Evolutionary conservation across 2,113 vertebrate species (phyloP), one percentile per base, ranked within the genome.

Genomic region (Cynocephalus volans): DNA sequence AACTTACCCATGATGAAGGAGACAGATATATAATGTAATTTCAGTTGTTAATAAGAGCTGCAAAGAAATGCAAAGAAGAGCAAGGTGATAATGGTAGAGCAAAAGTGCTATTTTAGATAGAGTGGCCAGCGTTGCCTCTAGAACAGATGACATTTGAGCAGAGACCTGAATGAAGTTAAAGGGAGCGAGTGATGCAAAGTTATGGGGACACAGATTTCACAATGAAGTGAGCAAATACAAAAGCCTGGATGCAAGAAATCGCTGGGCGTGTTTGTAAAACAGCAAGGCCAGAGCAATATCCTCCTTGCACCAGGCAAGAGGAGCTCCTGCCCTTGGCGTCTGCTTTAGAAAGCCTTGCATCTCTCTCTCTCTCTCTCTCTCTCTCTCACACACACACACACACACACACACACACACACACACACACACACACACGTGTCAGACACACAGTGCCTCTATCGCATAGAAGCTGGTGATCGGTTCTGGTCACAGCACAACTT

Each of bases 31-130:
- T 5, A 60, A 72, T 14, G 21, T 12, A 23, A 79, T 90, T 91
- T 90, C 70, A 67, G 41, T 87, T 76, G 48, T 33, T 72, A 83
- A 50, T 85, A 88, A 82, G 60, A 90, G 31, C 9, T 69, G 79
- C 41, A 24, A 54, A 84, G 67, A 87, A 72, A 50, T 33, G 31
- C 41, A 93, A 77, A 62, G 41, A 26, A 62, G 7, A 28, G 9
- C 23, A 72, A 82, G 19, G 36, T 45, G 50, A 48, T 36, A 58
- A 33, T 19, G 52, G 56, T 19, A 11, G 54, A 8, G 4, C 31
- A 76, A 64, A 48, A 13, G 6, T 31, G 33, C 12, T 50, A 10
- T 41, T 91, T 93, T 73, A 69, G 80, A 60, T 10, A 12, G 28
- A 52, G 14, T 28, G 1, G 28, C 17, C 73, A 45, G 6, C 45